Conservation (phyloP, 1,140 invertebrate species). For the Drosophila novamexicana region DNA sequence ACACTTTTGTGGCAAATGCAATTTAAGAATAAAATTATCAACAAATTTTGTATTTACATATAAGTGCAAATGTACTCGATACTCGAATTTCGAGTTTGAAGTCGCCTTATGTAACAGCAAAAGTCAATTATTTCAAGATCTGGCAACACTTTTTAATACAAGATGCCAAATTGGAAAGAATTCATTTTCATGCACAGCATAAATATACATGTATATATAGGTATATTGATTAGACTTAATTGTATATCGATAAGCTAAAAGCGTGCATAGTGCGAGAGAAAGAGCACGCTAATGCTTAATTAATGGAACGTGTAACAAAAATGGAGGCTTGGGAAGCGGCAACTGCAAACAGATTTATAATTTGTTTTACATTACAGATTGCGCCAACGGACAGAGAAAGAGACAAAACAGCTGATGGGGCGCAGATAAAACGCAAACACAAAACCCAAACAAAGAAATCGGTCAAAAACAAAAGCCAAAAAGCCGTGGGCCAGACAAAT, state of each 20-base stretch:
- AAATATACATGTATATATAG: no score
- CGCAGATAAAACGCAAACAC: constrained; percentile 19
- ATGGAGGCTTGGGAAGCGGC: not conserved
- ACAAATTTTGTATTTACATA: not conserved
- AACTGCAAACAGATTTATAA: constrained; percentile 4
- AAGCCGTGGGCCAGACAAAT: not conserved
- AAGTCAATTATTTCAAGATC: no score
- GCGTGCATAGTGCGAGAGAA: no score
- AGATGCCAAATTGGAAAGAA: no score
- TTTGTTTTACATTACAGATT: constrained; percentile 5
- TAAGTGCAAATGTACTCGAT: no score
- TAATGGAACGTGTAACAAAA: not conserved
- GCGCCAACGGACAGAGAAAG: constrained; percentile 1
- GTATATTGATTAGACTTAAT: no score
- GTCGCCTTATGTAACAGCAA: no score
- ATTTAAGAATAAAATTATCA: not conserved
- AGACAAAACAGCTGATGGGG: constrained; percentile 37
- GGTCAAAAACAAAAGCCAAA: constrained; percentile 8
- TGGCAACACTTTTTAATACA: no score
- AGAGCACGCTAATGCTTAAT: not conserved
- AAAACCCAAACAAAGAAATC: constrained; percentile 21
- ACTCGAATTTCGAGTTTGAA: no score
- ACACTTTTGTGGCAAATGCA: not conserved
- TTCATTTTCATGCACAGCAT: no score
- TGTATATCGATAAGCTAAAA: no score